These are phyloP conservation scores for Epsilonema sp. DNA, from an alignment of 2,888 invertebrate species.

Conservation along the genomic window DNA sequence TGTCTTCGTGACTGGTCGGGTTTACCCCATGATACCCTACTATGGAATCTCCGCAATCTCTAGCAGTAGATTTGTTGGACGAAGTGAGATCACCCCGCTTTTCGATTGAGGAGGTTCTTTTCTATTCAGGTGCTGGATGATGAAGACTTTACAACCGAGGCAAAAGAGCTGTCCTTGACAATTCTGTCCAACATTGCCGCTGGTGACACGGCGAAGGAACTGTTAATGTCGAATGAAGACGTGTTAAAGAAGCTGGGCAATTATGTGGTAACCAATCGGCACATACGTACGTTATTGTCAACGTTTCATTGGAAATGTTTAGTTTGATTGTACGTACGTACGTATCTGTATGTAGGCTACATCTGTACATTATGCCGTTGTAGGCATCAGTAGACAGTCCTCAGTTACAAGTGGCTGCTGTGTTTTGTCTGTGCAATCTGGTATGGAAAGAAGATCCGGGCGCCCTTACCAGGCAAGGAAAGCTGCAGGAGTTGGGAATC, in stretches of 20 bases:
- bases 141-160: too few relatives aligned
- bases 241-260: constrained; percentile 66
- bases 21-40: too few relatives aligned
- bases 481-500: constrained; percentile 60
- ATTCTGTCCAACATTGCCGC: constrained; percentile 80
- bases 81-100: too few relatives aligned
- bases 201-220: constrained; percentile 65
- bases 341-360: too few relatives aligned
- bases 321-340: constrained; percentile 57
- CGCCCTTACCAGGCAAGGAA: constrained; percentile 46
- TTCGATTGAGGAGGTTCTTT: too few relatives aligned
- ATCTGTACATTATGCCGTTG: too few relatives aligned
- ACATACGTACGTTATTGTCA: neutral
- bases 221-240: constrained; percentile 78
- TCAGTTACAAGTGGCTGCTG: constrained; percentile 72
- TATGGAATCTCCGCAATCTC: too few relatives aligned
- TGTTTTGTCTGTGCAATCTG: constrained; percentile 68
- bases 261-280: constrained; percentile 48
- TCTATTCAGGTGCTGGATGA: too few relatives aligned
- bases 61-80: too few relatives aligned
- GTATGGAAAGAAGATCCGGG: constrained; percentile 66
- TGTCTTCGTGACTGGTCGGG: too few relatives aligned
- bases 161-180: constrained; percentile 46
- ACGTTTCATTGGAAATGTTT: constrained; percentile 43
- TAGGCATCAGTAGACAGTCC: too few relatives aligned